Evolutionary conservation across 2,113 vertebrate species (phyloP).

Genomic region (Rhinolophus ferrumequinum): DNA sequence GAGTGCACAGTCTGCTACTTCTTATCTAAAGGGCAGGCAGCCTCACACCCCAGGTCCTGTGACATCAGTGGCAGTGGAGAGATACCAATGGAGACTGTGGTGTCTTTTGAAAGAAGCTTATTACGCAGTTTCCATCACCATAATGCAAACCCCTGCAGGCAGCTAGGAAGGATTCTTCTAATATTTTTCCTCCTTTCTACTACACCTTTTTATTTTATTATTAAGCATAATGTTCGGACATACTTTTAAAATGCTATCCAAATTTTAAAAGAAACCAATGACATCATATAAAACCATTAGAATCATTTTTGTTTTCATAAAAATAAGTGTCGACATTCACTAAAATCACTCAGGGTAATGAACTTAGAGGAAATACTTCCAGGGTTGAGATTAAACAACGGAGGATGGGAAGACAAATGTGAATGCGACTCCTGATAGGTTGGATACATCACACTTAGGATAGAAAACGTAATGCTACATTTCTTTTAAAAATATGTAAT

Average conservation of each 20-base stretch:
- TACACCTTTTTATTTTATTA: not conserved
- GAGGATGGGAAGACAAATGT: not conserved
- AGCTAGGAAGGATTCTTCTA: not conserved
- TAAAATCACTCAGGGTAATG: not conserved
- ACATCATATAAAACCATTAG: not conserved
- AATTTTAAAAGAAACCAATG: not conserved
- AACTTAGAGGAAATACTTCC: not conserved
- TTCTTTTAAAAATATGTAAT: not conserved
- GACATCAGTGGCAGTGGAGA: rapidly evolving
- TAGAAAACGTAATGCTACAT: not conserved
- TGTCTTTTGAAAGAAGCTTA: too few species aligned
- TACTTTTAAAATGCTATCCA: not conserved
- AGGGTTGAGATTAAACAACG: not conserved
- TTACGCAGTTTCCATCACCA: too few species aligned
- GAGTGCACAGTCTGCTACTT: rapidly evolving
- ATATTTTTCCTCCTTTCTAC: not conserved
- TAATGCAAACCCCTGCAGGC: too few species aligned
- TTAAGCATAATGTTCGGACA: not conserved
- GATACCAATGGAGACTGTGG: too few species aligned
- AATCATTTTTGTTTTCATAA: not conserved
- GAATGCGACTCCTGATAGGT: not conserved
- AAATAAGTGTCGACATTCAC: not conserved
- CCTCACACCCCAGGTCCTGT: too few species aligned
- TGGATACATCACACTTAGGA: not conserved
- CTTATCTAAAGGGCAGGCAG: too few species aligned